Evolutionary conservation across 2,888 invertebrate genomes (phyloP).

Genomic region (Eupithecia pulchellata): DNA sequence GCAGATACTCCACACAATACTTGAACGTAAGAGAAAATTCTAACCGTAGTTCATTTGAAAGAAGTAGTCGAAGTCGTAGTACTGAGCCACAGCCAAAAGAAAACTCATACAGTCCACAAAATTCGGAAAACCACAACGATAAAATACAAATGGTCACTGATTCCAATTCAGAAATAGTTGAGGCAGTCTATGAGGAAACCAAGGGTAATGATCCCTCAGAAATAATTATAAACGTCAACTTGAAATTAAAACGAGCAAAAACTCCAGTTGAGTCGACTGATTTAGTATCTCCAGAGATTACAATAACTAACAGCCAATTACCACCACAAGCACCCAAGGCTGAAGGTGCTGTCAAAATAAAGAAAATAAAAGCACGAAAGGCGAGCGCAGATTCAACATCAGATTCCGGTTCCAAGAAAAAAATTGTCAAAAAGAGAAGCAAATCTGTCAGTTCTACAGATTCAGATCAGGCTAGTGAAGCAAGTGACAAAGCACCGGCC

Average conservation of each 20-base stretch:
- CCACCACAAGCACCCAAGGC: slow-evolving; percentile 82
- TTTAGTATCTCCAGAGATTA: slow-evolving; percentile 74
- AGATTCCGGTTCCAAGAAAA: slow-evolving; percentile 72
- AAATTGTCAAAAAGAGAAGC: slow-evolving; percentile 72
- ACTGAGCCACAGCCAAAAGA: slow-evolving; percentile 68
- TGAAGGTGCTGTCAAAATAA: slow-evolving; percentile 66
- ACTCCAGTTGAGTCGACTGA: slow-evolving; percentile 65
- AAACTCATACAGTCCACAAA: slow-evolving; percentile 50
- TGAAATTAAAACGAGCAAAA: slow-evolving; percentile 76
- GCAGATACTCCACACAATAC: slow-evolving; percentile 79
- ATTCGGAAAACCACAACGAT: slow-evolving; percentile 57
- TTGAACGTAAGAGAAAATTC: slow-evolving; percentile 70
- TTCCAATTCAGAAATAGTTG: slow-evolving; percentile 59
- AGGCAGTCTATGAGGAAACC: slow-evolving; percentile 67
- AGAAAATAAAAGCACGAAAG: slow-evolving; percentile 74
- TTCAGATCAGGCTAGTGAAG: slow-evolving; percentile 70
- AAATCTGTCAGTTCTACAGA: slow-evolving; percentile 79
- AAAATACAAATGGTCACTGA: slow-evolving; percentile 51
- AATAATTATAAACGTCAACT: slow-evolving; percentile 77
- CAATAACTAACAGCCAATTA: slow-evolving; percentile 74
- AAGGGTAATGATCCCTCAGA: slow-evolving; percentile 75
- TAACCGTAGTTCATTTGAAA: slow-evolving; percentile 59
- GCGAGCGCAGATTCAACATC: slow-evolving; percentile 73
- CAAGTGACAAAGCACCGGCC: slow-evolving; percentile 52
- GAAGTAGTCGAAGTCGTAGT: slow-evolving; percentile 73